phyloP scores from a whole-genome alignment of 1,140 invertebrate species.

The Penaeus vannamei region DNA sequence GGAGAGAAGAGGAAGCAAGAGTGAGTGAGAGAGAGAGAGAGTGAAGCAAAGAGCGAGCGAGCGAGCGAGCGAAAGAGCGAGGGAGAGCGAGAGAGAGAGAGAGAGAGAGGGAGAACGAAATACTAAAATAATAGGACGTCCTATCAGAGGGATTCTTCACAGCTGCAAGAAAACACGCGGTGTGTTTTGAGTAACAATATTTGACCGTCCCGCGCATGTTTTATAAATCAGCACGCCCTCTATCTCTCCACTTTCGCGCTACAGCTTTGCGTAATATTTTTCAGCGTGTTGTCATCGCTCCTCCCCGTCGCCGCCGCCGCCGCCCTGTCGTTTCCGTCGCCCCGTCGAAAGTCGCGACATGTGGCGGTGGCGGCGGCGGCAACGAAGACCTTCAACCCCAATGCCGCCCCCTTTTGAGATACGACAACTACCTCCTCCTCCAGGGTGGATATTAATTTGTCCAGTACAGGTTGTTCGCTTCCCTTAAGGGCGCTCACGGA shows the following conservation, averaged over 20 bases:
- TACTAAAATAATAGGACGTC: slow-evolving; percentile 57
- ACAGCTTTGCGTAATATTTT: slow-evolving; percentile 33
- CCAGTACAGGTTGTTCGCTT: too few relatives aligned
- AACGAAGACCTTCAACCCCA: neutral
- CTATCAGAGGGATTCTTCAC: slow-evolving; percentile 59
- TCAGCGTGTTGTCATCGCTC: slow-evolving; percentile 16
- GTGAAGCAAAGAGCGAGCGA: neutral
- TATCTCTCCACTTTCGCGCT: slow-evolving; percentile 19
- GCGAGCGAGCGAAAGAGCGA: neutral
- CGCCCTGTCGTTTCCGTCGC: too few relatives aligned
- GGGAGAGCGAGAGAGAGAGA: slow-evolving; percentile 28
- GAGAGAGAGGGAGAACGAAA: slow-evolving; percentile 52
- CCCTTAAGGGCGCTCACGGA: too few relatives aligned
- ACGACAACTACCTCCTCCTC: neutral
- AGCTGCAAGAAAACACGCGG: slow-evolving; percentile 50
- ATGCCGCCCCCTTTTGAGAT: neutral
- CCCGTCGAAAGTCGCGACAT: too few relatives aligned
- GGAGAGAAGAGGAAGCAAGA: neutral
- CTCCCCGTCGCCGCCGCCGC: neutral
- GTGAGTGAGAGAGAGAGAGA: neutral
- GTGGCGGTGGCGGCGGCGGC: too few relatives aligned
- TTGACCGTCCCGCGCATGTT: slow-evolving; percentile 52
- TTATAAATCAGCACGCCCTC: slow-evolving; percentile 52
- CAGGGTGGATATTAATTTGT: too few relatives aligned
- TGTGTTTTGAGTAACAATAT: slow-evolving; percentile 57